Percentiles rank a stretch among this genome's conserved stretches.
Conservation (phyloP, 2,888 invertebrate species). For the Sipha maydis region DNA sequence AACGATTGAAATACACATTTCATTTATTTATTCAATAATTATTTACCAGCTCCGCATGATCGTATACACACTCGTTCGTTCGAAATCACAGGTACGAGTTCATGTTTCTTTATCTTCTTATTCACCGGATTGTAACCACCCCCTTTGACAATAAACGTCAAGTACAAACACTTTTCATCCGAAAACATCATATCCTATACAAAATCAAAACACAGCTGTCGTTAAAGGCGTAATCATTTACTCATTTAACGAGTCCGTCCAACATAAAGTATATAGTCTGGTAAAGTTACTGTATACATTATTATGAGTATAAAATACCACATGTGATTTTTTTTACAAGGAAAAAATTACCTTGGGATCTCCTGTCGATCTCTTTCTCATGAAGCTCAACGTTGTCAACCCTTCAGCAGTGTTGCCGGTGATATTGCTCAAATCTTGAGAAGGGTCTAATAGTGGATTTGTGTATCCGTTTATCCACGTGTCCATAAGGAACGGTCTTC, state of each 20-base stretch:
- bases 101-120: slow-evolving; percentile 86
- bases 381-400: slow-evolving; percentile 80
- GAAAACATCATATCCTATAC: slow-evolving; percentile 81
- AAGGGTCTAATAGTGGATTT: slow-evolving; percentile 77
- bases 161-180: slow-evolving; percentile 82
- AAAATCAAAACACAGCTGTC: background rate
- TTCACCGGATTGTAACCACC: slow-evolving; percentile 84
- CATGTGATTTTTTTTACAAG: background rate
- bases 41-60: slow-evolving; percentile 80
- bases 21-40: background rate
- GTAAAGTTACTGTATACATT: too few relatives aligned
- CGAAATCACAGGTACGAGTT: slow-evolving; percentile 77
- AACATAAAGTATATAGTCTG: too few relatives aligned
- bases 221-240: background rate
- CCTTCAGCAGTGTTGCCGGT: slow-evolving; percentile 80
- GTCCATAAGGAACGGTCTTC: slow-evolving; percentile 87
- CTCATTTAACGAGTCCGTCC: background rate
- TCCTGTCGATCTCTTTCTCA: slow-evolving; percentile 79
- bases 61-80: slow-evolving; percentile 83
- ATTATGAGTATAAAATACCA: too few relatives aligned
- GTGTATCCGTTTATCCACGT: slow-evolving; percentile 86
- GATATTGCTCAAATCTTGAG: slow-evolving; percentile 79
- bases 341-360: slow-evolving; percentile 70
- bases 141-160: slow-evolving; percentile 88
- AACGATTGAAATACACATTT: background rate